Conservation (phyloP, 2,113 vertebrate genomes). For the Arothron firmamentum region DNA sequence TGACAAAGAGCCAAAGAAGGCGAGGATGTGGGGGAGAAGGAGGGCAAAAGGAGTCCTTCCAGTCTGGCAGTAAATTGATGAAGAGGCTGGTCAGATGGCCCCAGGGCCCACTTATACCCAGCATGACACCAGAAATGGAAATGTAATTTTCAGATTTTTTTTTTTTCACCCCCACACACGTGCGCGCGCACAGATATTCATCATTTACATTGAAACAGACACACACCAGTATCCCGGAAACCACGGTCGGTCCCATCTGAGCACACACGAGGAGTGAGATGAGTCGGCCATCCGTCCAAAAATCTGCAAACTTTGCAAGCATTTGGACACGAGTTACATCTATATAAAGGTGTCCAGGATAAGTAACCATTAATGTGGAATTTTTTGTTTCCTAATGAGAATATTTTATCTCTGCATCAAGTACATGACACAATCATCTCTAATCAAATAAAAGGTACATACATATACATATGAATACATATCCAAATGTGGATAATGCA, state of each 20-base stretch:
- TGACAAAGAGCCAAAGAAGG: conserved; percentile 22
- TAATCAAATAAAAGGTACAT: too few relatives aligned
- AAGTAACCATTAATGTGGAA: too few relatives aligned
- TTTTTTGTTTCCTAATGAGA: too few relatives aligned
- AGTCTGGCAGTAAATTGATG: conserved; percentile 55
- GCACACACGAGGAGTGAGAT: conserved; percentile 11
- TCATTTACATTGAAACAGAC: not conserved
- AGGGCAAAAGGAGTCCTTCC: conserved; percentile 17
- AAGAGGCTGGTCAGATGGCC: conserved; percentile 55
- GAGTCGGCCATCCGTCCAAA: conserved; percentile 17
- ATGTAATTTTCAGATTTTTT: conserved; percentile 26
- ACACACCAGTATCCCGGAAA: conserved; percentile 8
- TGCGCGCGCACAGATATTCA: conserved; percentile 7
- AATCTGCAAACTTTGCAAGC: not conserved
- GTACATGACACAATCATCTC: too few relatives aligned
- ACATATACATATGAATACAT: too few relatives aligned
- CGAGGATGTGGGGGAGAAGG: conserved; percentile 18
- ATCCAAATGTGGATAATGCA: too few relatives aligned
- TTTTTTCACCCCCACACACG: conserved; percentile 1
- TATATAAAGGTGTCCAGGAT: too few relatives aligned
- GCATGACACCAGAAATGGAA: conserved; percentile 40
- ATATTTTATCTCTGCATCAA: too few relatives aligned
- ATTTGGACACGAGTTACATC: too few relatives aligned
- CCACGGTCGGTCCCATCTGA: conserved; percentile 1
- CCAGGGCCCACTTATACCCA: conserved; percentile 45